phyloP scores from a whole-genome alignment of 2,797 vertebrate genomes.

The Spizella passerina region DNA sequence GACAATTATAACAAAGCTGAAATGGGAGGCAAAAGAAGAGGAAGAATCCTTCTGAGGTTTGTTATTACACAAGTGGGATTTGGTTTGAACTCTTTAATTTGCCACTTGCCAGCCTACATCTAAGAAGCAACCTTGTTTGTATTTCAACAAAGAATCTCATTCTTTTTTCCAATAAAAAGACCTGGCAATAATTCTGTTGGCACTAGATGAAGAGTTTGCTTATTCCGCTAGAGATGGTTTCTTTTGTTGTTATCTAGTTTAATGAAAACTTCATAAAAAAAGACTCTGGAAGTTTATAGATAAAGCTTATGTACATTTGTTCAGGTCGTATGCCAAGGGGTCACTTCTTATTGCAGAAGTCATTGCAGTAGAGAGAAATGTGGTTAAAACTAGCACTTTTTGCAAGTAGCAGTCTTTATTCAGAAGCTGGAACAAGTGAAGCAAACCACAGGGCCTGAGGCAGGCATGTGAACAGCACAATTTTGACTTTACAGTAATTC shows the following conservation, averaged over 20 bases:
- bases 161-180: conserved; percentile 52
- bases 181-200: conserved; percentile 41
- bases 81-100: conserved; percentile 22
- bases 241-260: conserved; percentile 41
- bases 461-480: not conserved
- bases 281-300: not conserved
- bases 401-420: not conserved
- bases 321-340: not conserved
- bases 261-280: conserved; percentile 42
- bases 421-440: conserved; percentile 11
- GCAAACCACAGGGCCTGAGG: not conserved
- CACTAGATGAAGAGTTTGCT: conserved; percentile 45
- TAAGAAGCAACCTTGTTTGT: conserved; percentile 38
- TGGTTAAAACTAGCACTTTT: not conserved
- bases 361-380: not conserved
- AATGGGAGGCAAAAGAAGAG: not conserved
- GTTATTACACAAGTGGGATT: not conserved
- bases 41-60: not conserved
- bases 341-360: not conserved
- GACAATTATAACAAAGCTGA: not conserved
- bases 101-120: conserved; percentile 17
- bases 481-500: not conserved
- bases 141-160: conserved; percentile 50
- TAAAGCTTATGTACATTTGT: conserved; percentile 33
- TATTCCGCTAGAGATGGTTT: conserved; percentile 5